Evolutionary conservation across 2,888 invertebrate species (phyloP).

Genomic region (Candidula unifasciata): DNA sequence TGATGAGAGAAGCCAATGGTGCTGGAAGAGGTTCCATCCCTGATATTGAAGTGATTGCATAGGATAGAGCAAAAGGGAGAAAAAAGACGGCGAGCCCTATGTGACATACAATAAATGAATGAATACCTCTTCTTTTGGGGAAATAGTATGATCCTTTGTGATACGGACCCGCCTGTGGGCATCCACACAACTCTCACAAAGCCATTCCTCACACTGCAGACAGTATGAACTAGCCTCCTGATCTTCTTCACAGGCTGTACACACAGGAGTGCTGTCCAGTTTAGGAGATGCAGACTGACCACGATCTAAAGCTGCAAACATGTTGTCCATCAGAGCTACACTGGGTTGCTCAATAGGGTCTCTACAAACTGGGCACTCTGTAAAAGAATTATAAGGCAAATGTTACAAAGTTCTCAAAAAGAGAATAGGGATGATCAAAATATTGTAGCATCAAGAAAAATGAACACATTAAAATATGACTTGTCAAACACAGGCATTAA

Average conservation of each 20-base stretch:
- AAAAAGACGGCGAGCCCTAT: too few species aligned
- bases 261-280: slow-evolving; percentile 75
- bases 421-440: too few species aligned
- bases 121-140: slow-evolving; percentile 61
- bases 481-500: too few species aligned
- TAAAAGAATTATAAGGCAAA: too few species aligned
- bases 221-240: slow-evolving; percentile 89
- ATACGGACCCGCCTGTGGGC: slow-evolving; percentile 76
- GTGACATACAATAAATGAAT: too few species aligned
- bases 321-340: slow-evolving; percentile 52
- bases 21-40: too few species aligned
- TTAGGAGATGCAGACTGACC: slow-evolving; percentile 50
- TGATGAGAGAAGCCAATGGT: too few species aligned
- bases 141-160: slow-evolving; percentile 76
- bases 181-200: slow-evolving; percentile 91
- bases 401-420: too few species aligned
- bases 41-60: too few species aligned
- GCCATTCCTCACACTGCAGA: slow-evolving; percentile 92
- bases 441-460: too few species aligned
- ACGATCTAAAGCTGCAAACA: slow-evolving; percentile 52
- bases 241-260: slow-evolving; percentile 91
- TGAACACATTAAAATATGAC: too few species aligned
- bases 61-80: too few species aligned
- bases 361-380: slow-evolving; percentile 55
- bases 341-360: slow-evolving; percentile 60